Base-by-base conservation (phyloP, 2,888 invertebrate genomes). In the Noctua janthina region DNA sequence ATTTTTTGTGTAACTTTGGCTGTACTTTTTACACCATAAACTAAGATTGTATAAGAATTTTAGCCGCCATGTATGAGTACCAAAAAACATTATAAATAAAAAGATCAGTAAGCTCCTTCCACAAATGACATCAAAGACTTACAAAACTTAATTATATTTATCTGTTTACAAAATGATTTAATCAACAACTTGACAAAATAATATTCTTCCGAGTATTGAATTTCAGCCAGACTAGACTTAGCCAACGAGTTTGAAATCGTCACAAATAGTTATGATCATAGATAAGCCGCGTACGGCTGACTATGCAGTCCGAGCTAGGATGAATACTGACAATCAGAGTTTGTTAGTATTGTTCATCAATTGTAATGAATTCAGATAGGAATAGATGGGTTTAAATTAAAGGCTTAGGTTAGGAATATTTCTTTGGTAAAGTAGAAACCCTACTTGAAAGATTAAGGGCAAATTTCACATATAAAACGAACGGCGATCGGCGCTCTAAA, bases 341-440 rank as follows among this genome's bases (percentile, higher is more conserved):
- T 76, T 56, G 76, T 84, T 83, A 80, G 74, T 51, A 66, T 84
- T 83, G 84, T 85, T 59, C 79, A 17, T 35, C 54, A 46, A 71
- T 29, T 49, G 2, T 70, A 46, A 84, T 84, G 13, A 67, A 59
- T 77, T 46, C 7, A 13, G 10, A 15, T 35, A 35, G 29, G 39
- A 73, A 54, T 62, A 59, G 8, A 54, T 3, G 5, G 7, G 5
- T 64, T 15, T 17, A 46, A 15, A 54, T 20, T n/a, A 3, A 69
- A 70, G 6, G 59, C 39, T 43, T 43, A 59, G n/a, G 62, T 7
- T 29, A 62, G 62, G 29, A 2, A 11, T 54, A 46, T 46, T 46
- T 8, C 6, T 46, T 54, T 17, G 17, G 5, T 35, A n/a, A 51
- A 76, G 43, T 17, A 29, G 13, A 64, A 20, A 56, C 7, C 29